A percentile compares a stretch with the other conserved stretches of the same genome.
Conservation (phyloP, 2,888 invertebrate species). For the Rotaria magnacalcarata region DNA sequence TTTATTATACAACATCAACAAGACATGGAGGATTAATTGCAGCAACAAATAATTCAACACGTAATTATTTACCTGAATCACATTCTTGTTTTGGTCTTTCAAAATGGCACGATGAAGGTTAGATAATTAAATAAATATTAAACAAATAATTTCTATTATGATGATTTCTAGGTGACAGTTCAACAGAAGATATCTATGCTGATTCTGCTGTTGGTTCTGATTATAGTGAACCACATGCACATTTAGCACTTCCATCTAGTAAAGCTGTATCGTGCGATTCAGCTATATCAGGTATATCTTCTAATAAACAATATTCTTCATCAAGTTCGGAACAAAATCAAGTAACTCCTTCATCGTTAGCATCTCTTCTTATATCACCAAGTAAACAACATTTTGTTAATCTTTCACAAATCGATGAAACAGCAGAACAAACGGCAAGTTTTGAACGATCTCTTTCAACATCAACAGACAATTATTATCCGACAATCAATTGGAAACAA, state of each 20-base stretch:
- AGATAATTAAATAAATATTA: not conserved
- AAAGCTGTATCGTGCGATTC: constrained; percentile 32
- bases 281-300: not conserved
- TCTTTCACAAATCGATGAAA: constrained; percentile 30
- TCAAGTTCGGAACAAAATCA: not conserved
- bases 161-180: not conserved
- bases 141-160: not conserved
- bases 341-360: not conserved
- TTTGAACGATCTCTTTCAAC: not conserved
- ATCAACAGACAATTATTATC: not conserved
- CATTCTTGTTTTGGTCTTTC: constrained; percentile 36
- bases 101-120: constrained; percentile 34
- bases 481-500: constrained; percentile 30
- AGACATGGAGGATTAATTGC: constrained; percentile 34
- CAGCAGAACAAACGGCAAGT: not conserved
- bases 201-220: constrained; percentile 33
- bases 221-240: constrained; percentile 15
- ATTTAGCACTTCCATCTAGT: not conserved
- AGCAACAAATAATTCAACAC: not conserved
- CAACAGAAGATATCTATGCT: constrained; percentile 12
- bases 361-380: not conserved
- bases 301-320: constrained; percentile 3
- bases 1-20: not conserved
- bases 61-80: constrained; percentile 20
- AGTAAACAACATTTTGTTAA: not conserved